phyloP scores from a whole-genome alignment of 2,888 invertebrate species.

The Lathronympha strigana region DNA sequence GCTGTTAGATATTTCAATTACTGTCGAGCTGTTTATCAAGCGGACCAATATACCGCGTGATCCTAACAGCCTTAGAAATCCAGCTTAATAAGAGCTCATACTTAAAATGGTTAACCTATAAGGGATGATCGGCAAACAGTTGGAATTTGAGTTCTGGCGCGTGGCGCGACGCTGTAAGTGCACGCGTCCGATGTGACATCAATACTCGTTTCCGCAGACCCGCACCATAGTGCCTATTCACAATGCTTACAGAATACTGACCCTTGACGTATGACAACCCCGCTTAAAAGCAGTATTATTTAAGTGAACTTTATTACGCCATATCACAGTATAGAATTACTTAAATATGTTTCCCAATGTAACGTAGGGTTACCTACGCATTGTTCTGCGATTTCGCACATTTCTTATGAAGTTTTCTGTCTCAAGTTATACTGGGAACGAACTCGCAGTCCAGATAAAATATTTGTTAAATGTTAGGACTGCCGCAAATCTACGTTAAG shows the following conservation, averaged over 20 bases:
- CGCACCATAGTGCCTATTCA: background rate
- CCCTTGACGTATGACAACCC: background rate
- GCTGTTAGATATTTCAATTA: no score
- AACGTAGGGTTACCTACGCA: background rate
- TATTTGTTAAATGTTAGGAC: constrained; percentile 4
- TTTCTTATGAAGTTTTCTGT: background rate
- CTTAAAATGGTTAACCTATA: background rate
- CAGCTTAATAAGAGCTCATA: background rate
- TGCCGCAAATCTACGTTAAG: constrained; percentile 2
- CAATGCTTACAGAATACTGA: background rate
- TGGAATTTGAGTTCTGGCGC: constrained; percentile 12
- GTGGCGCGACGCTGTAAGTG: constrained; percentile 14
- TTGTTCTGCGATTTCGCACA: background rate
- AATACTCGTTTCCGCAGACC: background rate
- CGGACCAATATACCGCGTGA: background rate
- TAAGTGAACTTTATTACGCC: background rate
- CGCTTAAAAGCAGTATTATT: background rate
- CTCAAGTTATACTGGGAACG: constrained; percentile 6
- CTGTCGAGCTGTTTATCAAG: background rate
- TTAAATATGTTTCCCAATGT: background rate
- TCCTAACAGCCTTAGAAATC: background rate
- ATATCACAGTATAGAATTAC: background rate
- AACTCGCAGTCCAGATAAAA: background rate
- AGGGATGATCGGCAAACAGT: background rate
- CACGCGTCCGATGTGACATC: constrained; percentile 20